Evolutionary conservation across 2,113 vertebrate genomes (phyloP), one percentile per base, ranked within the genome.

Genomic region (Parus major): DNA sequence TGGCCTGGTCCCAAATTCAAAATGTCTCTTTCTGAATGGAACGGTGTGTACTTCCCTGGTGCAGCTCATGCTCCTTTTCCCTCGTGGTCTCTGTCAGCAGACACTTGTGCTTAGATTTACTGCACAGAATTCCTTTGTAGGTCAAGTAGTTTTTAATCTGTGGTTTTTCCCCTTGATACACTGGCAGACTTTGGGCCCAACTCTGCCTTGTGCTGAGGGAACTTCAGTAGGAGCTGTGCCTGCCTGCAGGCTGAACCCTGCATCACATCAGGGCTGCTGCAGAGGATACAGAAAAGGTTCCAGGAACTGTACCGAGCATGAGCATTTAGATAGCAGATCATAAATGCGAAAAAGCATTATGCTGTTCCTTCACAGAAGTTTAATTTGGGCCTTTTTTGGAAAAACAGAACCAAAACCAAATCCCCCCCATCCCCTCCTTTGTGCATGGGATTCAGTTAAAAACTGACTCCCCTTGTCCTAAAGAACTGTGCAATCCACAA

Each of bases 41-140:
- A 94, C 72, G 39, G 17, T 24, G 11, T 73, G 42, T 88, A 18
- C 77, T 61, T 72, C 70, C 36, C 92, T 81, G 42, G 73, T 87
- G 41, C 44, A 72, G 78, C 49, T 79, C n/a, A 14, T 93, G 78
- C 69, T 66, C 36, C 71, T 60, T 82, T 88, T 61, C 66, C 44
- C 64, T 90, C 3, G 2, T 61, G 69, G 73, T 88, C 50, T 76
- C 73, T 85, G 59, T 79, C 16, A 12, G 49, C 15, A 47, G 66
- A 91, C 52, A 36, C 39, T 90, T 78, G 60, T 36, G 79, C 91
- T 72, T 71, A 60, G 75, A 94, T 91, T 49, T 75, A 79, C 71
- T 85, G 71, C 65, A 46, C 23, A 72, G 55, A 73, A 80, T 90
- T 88, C 64, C 52, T 86, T 68, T 3, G 5, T 47, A 77, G 69